These are phyloP conservation scores for Petrophora chlorosata DNA, from an alignment of 2,888 invertebrate species.

Conservation along the genomic window DNA sequence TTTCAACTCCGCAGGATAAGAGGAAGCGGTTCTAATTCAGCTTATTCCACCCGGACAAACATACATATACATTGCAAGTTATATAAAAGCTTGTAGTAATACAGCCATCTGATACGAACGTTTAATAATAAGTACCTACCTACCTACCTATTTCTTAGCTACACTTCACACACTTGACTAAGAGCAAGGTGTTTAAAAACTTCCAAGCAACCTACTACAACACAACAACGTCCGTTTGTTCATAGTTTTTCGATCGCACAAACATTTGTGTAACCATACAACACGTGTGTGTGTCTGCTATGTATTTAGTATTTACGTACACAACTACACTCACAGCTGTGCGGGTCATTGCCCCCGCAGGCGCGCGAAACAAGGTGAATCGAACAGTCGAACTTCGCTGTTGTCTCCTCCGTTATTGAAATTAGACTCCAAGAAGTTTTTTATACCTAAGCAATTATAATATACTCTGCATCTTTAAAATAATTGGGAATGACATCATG, in stretches of 20 bases:
- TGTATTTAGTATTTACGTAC: constrained; percentile 68
- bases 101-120: too few species aligned
- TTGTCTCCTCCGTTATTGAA: constrained; percentile 60
- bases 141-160: too few species aligned
- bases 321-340: constrained; percentile 71
- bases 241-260: constrained; percentile 34
- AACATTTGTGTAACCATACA: constrained; percentile 24
- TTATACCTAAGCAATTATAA: constrained; percentile 5
- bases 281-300: constrained; percentile 44
- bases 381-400: constrained; percentile 66
- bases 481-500: constrained; percentile 28
- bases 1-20: too few species aligned
- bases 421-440: constrained; percentile 41
- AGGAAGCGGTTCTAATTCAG: too few species aligned
- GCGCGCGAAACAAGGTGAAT: constrained; percentile 78
- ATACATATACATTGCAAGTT: too few species aligned
- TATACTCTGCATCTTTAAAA: constrained; percentile 9
- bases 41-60: too few species aligned
- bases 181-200: too few species aligned
- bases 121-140: too few species aligned
- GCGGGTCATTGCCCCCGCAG: constrained; percentile 68
- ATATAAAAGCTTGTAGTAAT: too few species aligned
- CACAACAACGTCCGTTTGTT: constrained; percentile 5
- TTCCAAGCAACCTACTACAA: too few species aligned
- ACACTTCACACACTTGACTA: too few species aligned